phyloP scores from a whole-genome alignment of 2,113 vertebrate species.

The Phyllostomus hastatus region DNA sequence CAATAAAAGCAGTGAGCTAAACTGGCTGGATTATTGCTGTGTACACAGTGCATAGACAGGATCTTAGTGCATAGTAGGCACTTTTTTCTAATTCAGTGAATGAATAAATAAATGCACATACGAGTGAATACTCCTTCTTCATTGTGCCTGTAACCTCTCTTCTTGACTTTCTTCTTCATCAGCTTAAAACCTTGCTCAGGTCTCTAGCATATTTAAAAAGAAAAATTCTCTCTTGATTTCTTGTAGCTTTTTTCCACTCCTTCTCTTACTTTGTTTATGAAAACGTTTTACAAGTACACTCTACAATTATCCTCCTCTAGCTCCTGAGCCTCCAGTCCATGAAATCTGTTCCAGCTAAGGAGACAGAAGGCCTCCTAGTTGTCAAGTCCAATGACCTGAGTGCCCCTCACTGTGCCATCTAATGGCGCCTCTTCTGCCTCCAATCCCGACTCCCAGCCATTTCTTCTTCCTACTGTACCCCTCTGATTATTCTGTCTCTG shows the following conservation, averaged over 20 bases:
- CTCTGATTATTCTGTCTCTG: neutral
- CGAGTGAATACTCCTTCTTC: neutral
- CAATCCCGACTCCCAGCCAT: neutral
- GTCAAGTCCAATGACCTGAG: neutral
- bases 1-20: neutral
- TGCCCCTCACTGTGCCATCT: accelerated
- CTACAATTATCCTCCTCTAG: neutral
- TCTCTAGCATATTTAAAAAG: neutral
- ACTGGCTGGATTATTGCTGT: neutral
- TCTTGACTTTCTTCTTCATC: neutral
- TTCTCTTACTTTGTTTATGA: neutral
- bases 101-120: neutral
- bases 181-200: neutral
- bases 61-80: neutral
- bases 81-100: neutral
- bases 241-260: neutral
- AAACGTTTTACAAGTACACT: neutral
- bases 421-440: neutral
- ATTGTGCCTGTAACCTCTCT: neutral
- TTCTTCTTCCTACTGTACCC: neutral
- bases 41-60: neutral
- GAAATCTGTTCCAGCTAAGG: neutral
- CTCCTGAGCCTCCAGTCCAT: neutral
- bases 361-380: neutral
- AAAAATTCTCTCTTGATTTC: neutral